phyloP scores from a whole-genome alignment of 2,113 vertebrate genomes.

The Chamaea fasciata region DNA sequence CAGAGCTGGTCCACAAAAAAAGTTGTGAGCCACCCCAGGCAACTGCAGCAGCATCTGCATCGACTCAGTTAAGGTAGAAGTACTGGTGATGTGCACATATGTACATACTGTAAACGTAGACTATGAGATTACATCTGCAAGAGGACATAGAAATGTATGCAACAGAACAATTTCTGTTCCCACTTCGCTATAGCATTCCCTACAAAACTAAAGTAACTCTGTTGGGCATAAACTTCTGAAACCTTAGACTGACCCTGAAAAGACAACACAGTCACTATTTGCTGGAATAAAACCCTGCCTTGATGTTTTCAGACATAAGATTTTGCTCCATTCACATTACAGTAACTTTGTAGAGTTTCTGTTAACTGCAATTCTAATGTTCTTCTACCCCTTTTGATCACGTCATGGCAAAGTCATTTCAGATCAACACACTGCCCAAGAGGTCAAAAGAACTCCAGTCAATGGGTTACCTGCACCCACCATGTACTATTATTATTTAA shows the following conservation, averaged over 20 bases:
- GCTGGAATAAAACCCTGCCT: neutral
- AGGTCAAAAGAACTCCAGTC: neutral
- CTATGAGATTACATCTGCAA: neutral
- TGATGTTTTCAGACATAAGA: neutral
- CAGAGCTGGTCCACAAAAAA: neutral
- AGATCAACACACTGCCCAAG: neutral
- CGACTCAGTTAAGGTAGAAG: rapidly evolving
- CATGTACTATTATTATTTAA: neutral
- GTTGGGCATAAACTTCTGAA: neutral
- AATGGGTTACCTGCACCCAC: neutral
- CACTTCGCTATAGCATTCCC: neutral
- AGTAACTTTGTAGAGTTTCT: neutral
- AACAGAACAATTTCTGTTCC: neutral
- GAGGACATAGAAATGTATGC: neutral
- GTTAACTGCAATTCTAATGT: neutral
- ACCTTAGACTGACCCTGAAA: neutral
- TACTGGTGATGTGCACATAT: neutral
- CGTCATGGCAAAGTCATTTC: neutral
- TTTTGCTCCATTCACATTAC: neutral
- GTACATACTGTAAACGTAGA: rapidly evolving
- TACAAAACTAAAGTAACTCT: neutral
- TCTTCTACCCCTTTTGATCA: neutral
- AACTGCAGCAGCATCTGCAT: neutral
- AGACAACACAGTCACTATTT: neutral
- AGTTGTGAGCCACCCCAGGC: neutral